A percentile compares a stretch with the other conserved stretches of the same genome.
These are phyloP conservation scores for Peribatodes rhomboidaria DNA, from an alignment of 2,888 invertebrate species.

Conservation along the genomic window DNA sequence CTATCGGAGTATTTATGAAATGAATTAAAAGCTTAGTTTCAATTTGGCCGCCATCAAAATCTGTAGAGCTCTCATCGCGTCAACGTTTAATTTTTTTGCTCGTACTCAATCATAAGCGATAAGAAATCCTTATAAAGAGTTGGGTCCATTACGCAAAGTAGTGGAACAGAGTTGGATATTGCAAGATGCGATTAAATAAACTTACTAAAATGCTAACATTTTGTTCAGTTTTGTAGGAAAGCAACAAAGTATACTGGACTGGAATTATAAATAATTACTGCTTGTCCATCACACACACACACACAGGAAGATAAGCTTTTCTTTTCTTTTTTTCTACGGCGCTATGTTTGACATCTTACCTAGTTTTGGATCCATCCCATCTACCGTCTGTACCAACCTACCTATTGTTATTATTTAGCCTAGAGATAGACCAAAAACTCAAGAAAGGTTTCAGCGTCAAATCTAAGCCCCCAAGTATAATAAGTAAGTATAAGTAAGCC, in stretches of 20 bases:
- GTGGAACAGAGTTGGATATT: neutral
- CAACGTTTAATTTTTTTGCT: slow-evolving; percentile 54
- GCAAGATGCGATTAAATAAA: neutral
- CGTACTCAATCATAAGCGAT: slow-evolving; percentile 41
- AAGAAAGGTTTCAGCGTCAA: no score
- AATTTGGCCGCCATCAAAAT: neutral
- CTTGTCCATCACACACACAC: no score
- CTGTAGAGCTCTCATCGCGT: slow-evolving; percentile 25
- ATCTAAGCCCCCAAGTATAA: neutral
- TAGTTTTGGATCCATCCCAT: no score
- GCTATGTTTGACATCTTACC: no score
- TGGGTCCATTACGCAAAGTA: slow-evolving; percentile 18
- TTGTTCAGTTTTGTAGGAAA: neutral
- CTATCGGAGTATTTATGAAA: no score
- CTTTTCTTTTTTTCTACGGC: no score
- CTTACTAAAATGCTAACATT: neutral
- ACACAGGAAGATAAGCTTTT: no score
- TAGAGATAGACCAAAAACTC: no score
- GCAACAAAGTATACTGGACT: neutral
- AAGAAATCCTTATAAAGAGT: slow-evolving; percentile 49
- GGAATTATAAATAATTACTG: no score
- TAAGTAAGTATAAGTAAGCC: neutral
- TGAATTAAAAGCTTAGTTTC: no score
- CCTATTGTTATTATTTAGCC: neutral
- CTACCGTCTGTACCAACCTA: slow-evolving; percentile 39